Base-by-base conservation (phyloP, 1,140 invertebrate species). In the Eueides isabella region DNA sequence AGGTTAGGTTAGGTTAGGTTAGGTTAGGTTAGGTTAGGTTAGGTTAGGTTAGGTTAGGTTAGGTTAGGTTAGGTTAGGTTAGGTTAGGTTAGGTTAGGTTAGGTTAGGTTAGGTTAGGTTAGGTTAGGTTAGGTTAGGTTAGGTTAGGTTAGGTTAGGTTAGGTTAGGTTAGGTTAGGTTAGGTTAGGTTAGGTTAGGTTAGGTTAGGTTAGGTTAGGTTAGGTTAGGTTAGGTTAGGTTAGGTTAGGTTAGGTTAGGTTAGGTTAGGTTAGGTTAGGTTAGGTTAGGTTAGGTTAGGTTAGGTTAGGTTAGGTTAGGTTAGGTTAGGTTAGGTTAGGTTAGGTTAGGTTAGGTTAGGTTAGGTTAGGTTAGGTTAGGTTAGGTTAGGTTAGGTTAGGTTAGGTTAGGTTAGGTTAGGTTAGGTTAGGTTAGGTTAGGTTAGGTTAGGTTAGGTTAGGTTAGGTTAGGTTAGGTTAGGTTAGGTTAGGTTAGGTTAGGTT, bases 1-100 rank as follows among this genome's bases (percentile, higher is more conserved):
- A 62, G 61, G 61, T 62, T 62, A 62, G 61, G 61, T 62, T 62
- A 62, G 61, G 61, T 62, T 62, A 62, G 61, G 61, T 62, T 62
- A 62, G 61, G 61, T 62, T 62, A 62, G 61, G 61, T 62, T 62
- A 62, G 61, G 61, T 62, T 62, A 62, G 61, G 61, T 62, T 62
- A 62, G 61, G 61, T 62, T 62, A 62, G 61, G 61, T 62, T 62
- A 62, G 61, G 61, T 62, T 62, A 62, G 61, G 61, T 62, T 62
- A 62, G 61, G 61, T 62, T 62, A 62, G 61, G 61, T 62, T 62
- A 62, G 61, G 61, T 62, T 62, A 62, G 61, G 61, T 62, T 62
- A 62, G 61, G 61, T 62, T 62, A 62, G 61, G 61, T 62, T 62
- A 62, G 61, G 61, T 62, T 62, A 62, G 61, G 61, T 62, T 62